Conservation (phyloP, 2,113 vertebrate genomes). For the Castor canadensis region DNA sequence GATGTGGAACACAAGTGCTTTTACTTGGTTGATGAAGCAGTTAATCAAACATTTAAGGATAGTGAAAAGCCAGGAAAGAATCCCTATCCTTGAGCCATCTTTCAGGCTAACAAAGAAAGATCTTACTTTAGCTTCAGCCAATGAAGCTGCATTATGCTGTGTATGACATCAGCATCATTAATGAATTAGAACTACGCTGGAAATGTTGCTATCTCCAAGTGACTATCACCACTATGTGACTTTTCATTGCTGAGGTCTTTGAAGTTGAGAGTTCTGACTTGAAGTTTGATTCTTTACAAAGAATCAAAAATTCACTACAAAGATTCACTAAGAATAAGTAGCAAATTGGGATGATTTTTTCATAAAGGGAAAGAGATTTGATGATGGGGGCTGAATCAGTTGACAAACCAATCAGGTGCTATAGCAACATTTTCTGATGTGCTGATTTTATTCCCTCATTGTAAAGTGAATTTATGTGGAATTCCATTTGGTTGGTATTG, state of each 20-base stretch:
- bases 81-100: not conserved
- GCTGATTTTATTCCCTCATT: not conserved
- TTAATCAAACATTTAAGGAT: not conserved
- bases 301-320: too few relatives aligned
- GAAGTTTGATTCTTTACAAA: conserved; percentile 35
- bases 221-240: not conserved
- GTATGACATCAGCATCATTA: not conserved
- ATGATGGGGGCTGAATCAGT: not conserved
- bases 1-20: not conserved
- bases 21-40: not conserved
- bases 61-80: not conserved
- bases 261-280: not conserved
- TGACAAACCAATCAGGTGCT: not conserved
- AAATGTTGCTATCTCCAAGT: not conserved
- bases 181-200: not conserved
- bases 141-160: not conserved
- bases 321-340: not conserved
- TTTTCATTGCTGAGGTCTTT: not conserved
- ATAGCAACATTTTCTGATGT: too few relatives aligned
- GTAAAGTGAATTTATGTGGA: not conserved
- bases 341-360: not conserved
- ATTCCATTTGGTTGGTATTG: not conserved
- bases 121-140: not conserved
- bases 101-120: not conserved
- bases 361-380: not conserved